Conservation (phyloP, 92 coral and sea anemone species). For the Umimayanthus kanabou region DNA sequence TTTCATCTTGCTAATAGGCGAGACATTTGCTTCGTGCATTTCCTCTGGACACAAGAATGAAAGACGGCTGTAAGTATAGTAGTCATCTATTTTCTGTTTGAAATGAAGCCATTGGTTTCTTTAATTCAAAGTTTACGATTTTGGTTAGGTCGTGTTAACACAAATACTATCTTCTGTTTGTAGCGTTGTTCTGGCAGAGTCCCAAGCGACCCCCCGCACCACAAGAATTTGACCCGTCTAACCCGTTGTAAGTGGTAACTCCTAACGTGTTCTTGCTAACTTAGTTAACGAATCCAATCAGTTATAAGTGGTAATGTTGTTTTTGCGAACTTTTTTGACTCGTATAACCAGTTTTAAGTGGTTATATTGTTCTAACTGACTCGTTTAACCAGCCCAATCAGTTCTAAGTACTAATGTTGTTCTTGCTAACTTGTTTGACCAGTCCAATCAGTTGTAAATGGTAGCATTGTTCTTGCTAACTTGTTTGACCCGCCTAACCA, state of each 20-base stretch:
- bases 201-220: conserved; percentile 95
- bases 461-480: too few relatives aligned
- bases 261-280: not conserved
- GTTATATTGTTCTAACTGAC: too few relatives aligned
- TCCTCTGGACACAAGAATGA: conserved; percentile 86
- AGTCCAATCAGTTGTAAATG: too few relatives aligned
- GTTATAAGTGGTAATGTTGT: not conserved
- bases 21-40: conserved; percentile 79
- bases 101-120: too few relatives aligned
- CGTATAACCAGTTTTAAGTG: not conserved
- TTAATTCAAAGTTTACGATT: too few relatives aligned
- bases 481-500: too few relatives aligned
- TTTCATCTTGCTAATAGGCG: conserved; percentile 58
- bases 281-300: too few relatives aligned
- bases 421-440: not conserved
- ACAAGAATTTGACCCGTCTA: conserved; percentile 65
- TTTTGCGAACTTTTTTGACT: not conserved
- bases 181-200: conserved; percentile 98
- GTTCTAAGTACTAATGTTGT: conserved; percentile 61
- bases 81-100: not conserved
- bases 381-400: conserved; percentile 63
- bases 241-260: conserved; percentile 68
- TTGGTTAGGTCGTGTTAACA: not conserved
- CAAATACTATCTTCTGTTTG: not conserved
- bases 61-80: conserved; percentile 85